Base-by-base conservation (phyloP, 1,140 invertebrate species). In the Drosophila gunungcola region DNA sequence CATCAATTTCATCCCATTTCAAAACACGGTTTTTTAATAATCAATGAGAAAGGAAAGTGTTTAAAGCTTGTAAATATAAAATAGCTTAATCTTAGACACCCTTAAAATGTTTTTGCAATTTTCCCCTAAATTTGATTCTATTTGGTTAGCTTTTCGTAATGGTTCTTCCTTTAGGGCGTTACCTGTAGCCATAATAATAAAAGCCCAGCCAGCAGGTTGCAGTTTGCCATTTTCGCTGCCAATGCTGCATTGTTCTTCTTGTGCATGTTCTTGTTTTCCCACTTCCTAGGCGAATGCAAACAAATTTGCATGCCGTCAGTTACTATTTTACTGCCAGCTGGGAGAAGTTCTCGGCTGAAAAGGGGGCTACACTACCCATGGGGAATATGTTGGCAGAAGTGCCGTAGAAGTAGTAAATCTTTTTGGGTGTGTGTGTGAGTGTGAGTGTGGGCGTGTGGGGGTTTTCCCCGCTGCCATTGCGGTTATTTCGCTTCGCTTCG, bases 221-320 rank as follows among this genome's bases (percentile, higher is more conserved):
- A 73, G 69, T 39, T 81, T 81, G 78, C 78, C 78, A 80, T 73
- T 78, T 77, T 77, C 55, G 64, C 73, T 80, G 77, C 75, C 77
- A 78, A 72, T 79, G 76, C 51, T 62, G 80, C 79, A 81, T 81
- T 77, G 78, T 76, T 80, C 53, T 42, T 46, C 61, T 64, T 36
- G 46, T 58, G 41, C 56, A 74, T 58, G 51, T 32, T 60, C 52
- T 52, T 63, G 65, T 62, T 16, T 61, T 46, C 76, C 58, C 41
- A 64, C 54, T 62, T 72, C 53, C 42, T 27, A 42, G 81, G 60
- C 68, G 80, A 89, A 89, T 89, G 84, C 84, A 89, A 89, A 89
- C 84, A 89, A 89, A 89, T 89, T 89, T 89, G 84, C 84, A 89
- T 89, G 84, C 84, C 84, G 84, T 89, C 84, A 89, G 84, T 89